Base-by-base conservation (phyloP, 2,888 invertebrate genomes). In the Drosophila maculinotata region DNA sequence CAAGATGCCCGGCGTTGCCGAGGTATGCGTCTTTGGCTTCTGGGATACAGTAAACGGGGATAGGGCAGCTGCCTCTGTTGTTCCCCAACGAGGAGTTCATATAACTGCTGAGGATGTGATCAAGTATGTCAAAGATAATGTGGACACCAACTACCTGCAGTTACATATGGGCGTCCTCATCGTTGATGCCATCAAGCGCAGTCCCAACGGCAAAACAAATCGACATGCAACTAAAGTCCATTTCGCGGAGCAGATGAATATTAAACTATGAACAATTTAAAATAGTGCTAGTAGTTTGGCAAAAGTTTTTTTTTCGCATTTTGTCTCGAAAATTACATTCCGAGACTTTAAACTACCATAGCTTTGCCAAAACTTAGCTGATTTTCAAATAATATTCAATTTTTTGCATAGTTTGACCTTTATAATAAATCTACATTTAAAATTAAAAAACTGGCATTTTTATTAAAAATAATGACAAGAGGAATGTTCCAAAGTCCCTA, bases 1-100 rank as follows among this genome's bases (percentile, higher is more conserved):
- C 1, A 39, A 74, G 3, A 63, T 88, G 44, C 79, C 82, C 0
- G 82, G 76, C 9, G 80, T 90, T 0, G 41, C 66, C 8, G 82
- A 84, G 26, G 85, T 79, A 36, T 87, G 85, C 48, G 89, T 89
- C n/a, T 80, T 83, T 54, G 88, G 89, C 2, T 56, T 88, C 17
- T 58, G 60, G 0, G 76, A 87, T 52, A 59, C 52, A 3, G 42
- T 66, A 3, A 67, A 58, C 2, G 76, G 72, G 3, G 76, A 84
- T 53, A 63, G 86, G 9, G 83, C 89, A 1, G 87, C 86, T 0
- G 90, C 89, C 1, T 79, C 83, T 2, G 63, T 90, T 20, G 75
- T 88, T 14, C 15, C 28, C 10, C 8, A 64, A 15, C n/a, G 33
- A 0, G 35, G 48, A 17, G 20, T 49, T 6, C 5, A 56, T 2